These are phyloP conservation scores for Spheniscus humboldti DNA, from an alignment of 2,797 vertebrate genomes.

Conservation along the genomic window DNA sequence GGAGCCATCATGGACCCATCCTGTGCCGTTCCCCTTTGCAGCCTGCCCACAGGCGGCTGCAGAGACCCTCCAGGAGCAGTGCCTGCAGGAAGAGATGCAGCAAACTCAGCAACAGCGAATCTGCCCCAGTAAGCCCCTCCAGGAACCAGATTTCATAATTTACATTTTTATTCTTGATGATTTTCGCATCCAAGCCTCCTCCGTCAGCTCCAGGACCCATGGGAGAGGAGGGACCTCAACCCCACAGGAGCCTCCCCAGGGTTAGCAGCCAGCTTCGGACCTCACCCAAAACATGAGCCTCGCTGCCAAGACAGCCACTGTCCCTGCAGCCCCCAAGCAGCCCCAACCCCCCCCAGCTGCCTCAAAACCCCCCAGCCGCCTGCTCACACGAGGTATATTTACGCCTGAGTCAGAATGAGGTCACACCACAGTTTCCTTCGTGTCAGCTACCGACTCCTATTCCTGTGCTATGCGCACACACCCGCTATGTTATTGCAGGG, in stretches of 20 bases:
- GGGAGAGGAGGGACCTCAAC: not conserved
- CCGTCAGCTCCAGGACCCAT: not conserved
- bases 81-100: not conserved
- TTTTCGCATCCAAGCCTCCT: not conserved
- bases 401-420: slow-evolving; percentile 57
- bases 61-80: not conserved
- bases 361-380: not conserved
- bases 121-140: not conserved
- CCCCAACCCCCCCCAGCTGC: not conserved
- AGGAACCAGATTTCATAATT: not conserved
- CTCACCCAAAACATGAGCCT: not conserved
- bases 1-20: not conserved
- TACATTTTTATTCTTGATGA: not conserved
- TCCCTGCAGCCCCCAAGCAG: not conserved
- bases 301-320: not conserved
- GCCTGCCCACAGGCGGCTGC: rapidly evolving
- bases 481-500: slow-evolving; percentile 34
- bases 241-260: not conserved
- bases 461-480: slow-evolving; percentile 40
- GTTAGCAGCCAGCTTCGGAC: not conserved
- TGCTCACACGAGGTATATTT: not conserved
- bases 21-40: not conserved
- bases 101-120: not conserved
- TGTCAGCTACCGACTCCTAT: slow-evolving; percentile 44
- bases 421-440: slow-evolving; percentile 31